Base-by-base conservation (phyloP, 23 tunicate genomes). In the Ascidia mentula region DNA sequence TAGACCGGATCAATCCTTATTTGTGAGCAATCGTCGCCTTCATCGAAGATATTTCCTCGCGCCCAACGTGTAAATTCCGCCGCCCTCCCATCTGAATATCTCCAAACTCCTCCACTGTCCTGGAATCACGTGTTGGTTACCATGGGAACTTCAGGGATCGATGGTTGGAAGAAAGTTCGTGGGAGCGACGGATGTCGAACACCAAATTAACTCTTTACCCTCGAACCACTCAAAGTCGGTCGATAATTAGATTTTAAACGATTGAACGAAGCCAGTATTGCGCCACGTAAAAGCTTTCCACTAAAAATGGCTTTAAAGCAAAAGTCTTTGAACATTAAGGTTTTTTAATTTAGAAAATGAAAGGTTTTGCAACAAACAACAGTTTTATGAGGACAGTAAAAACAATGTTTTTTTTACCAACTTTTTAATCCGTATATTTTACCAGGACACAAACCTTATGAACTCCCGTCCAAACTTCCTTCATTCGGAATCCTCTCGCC, bases 41-140 rank as follows among this genome's bases (percentile, higher is more conserved):
- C 77, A 42, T 87, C 91, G 76, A 87, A 87, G 34, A 87, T 36
- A 45, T 87, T 87, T 76, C 91, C 91, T 69, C 45, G 32, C 12
- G 77, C 86, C 91, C 91, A 87, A 18, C 42, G 75, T 9, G 72
- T 0, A 74, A 73, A 87, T 1, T 60, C 61, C 0, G 79, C 91
- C 28, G 20, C 61, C 36, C 74, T 40, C 32, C 91, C 91, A 38
- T 81, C 65, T 0, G 79, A 32, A 40, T 87, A 80, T 0, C 45
- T 39, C 91, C 91, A 87, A 69, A 75, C 37, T 60, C 91, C 82
- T 12, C 0, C 38, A 0, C 60, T 34, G 40, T 69, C 77, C 85
- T 87, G 18, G 1, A 9, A 20, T 26, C 13, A 53, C 7, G n/a
- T n/a, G n/a, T n/a, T n/a, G n/a, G n/a, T n/a, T n/a, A n/a, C n/a